Percentiles rank a stretch among this genome's conserved stretches.
Conservation (phyloP, 2,797 vertebrate genomes). For the Ceryle rudis region DNA sequence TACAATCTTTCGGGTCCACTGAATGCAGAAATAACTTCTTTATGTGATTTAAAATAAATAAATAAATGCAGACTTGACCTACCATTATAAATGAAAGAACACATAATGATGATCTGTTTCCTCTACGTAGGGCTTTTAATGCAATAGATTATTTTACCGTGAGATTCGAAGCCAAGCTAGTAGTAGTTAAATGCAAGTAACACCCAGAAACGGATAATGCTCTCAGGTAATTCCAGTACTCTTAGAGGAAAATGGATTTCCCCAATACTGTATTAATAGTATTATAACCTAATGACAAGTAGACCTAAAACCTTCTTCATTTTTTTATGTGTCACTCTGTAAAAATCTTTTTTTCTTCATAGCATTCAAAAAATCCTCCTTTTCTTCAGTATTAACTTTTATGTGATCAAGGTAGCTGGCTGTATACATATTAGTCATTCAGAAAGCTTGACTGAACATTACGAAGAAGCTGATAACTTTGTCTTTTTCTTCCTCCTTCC, state of each 20-base stretch:
- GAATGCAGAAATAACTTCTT: not conserved
- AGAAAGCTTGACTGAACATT: not conserved
- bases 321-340: not conserved
- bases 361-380: not conserved
- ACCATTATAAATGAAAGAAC: not conserved
- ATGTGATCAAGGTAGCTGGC: not conserved
- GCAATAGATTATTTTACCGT: not conserved
- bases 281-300: not conserved
- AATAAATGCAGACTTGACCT: not conserved
- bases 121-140: not conserved
- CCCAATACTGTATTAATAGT: not conserved
- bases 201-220: rapidly evolving
- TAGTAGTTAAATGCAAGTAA: not conserved
- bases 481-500: not conserved
- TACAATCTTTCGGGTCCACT: not conserved
- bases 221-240: not conserved
- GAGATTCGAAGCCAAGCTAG: not conserved
- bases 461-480: not conserved
- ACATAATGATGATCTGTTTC: not conserved
- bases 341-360: not conserved
- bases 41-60: not conserved
- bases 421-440: not conserved
- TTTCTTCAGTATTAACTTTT: not conserved
- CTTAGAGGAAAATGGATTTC: not conserved
- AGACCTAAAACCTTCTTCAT: not conserved